Base-by-base conservation (phyloP, 2,888 invertebrate species). In the Cotesia congregata region DNA sequence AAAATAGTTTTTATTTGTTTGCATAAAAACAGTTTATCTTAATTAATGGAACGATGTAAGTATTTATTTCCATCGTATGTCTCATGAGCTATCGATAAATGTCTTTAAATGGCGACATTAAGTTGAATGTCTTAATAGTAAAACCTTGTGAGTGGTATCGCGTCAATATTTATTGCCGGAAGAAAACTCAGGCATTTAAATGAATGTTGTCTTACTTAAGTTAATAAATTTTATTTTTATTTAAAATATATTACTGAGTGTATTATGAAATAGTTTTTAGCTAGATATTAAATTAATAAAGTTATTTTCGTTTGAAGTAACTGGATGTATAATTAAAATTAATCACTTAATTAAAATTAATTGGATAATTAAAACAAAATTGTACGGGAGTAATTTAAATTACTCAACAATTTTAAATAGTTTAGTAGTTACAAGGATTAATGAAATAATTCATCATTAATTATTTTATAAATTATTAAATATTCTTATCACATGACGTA, bases 401-500 rank as follows among this genome's bases (percentile, higher is more conserved):
- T 50, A 50, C 9, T 50, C 12, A 50, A 50, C 9, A 50, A 50
- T 7, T 50, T 50, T 50, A 50, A 50, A 50, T 50, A 50, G 50
- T 12, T 50, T 50, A 50, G 12, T 50, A 12, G 50, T 50, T 50
- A 50, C 50, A 50, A 7, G 9, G 50, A 50, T 50, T 50, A 50
- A 50, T 50, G 0, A 50, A 50, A 50, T 50, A 50, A 50, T 50
- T 50, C 50, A 50, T 50, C 50, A 50, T 50, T 50, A 50, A 50
- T 50, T 12, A 50, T 9, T 50, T 50, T 50, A 50, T 50, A 50
- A 50, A 50, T 50, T 50, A 50, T 50, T 50, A 12, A 9, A 50
- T 50, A 50, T 50, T 12, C 50, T 12, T 50, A 50, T 67, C 67
- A 67, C 30, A 50, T 70, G 50, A 17, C 9, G 30, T 59, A 59